Evolutionary conservation across 2,797 vertebrate genomes (phyloP).

Genomic region (Trematomus bernacchii): DNA sequence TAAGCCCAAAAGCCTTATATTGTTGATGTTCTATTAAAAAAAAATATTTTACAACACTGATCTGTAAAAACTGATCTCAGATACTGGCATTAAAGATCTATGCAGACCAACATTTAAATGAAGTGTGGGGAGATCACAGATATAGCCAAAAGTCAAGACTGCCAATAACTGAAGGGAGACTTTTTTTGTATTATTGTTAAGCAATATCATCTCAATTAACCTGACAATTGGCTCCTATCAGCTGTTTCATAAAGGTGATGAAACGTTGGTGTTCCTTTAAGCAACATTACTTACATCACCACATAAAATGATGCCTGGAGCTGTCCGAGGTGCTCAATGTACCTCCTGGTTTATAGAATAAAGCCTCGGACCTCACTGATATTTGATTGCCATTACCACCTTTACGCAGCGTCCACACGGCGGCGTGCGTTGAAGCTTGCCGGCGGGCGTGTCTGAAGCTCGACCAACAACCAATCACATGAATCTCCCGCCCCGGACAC

Average conservation of each 20-base stretch:
- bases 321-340: neutral
- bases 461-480: too few species aligned
- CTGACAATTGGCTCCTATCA: neutral
- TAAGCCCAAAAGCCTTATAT: too few species aligned
- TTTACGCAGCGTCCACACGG: too few species aligned
- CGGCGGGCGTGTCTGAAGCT: too few species aligned
- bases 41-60: neutral
- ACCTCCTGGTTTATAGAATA: neutral
- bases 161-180: neutral
- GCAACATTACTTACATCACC: neutral
- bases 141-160: neutral
- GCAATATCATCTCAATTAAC: neutral
- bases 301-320: neutral
- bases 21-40: too few species aligned
- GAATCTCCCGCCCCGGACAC: too few species aligned
- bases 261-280: neutral
- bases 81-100: too few species aligned
- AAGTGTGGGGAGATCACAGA: neutral
- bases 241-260: slow-evolving; percentile 1
- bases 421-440: too few species aligned
- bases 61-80: neutral
- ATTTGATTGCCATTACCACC: neutral
- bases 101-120: neutral
- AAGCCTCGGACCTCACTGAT: neutral
- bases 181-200: neutral